These are phyloP conservation scores for Coreoperca whiteheadi DNA, from an alignment of 2,113 vertebrate genomes.

Conservation along the genomic window DNA sequence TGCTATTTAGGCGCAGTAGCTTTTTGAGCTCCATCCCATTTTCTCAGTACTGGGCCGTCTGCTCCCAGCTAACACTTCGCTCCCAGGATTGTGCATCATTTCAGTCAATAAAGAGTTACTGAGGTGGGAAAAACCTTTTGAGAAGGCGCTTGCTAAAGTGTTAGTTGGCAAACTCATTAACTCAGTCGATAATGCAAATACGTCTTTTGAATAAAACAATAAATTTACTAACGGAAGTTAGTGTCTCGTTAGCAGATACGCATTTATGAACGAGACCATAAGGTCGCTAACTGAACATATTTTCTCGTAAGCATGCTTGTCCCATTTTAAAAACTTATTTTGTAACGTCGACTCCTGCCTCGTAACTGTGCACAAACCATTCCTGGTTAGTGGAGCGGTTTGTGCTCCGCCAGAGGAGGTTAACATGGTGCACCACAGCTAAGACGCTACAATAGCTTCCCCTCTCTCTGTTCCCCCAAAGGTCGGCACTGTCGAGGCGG, in stretches of 20 bases:
- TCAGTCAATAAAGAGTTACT: background rate
- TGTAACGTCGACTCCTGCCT: background rate
- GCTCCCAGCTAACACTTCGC: background rate
- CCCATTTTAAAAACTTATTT: background rate
- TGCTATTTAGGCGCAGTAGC: no score
- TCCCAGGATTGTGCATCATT: no score
- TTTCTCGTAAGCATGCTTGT: background rate
- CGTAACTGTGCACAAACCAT: background rate
- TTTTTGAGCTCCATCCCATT: background rate
- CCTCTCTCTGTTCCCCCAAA: background rate
- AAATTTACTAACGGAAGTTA: background rate
- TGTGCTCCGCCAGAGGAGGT: background rate
- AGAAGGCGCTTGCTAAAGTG: no score
- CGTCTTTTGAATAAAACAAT: background rate
- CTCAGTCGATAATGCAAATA: background rate
- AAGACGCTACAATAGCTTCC: background rate
- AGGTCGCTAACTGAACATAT: background rate
- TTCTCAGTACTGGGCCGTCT: background rate
- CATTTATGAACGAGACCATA: background rate
- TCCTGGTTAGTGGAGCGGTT: background rate
- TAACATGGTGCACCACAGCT: background rate
- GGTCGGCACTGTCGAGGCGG: no score
- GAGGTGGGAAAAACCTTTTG: no score
- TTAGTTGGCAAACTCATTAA: no score
- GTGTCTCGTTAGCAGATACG: background rate